Evolutionary conservation across 2,113 vertebrate species (phyloP).

Genomic region (Petroica traversi): DNA sequence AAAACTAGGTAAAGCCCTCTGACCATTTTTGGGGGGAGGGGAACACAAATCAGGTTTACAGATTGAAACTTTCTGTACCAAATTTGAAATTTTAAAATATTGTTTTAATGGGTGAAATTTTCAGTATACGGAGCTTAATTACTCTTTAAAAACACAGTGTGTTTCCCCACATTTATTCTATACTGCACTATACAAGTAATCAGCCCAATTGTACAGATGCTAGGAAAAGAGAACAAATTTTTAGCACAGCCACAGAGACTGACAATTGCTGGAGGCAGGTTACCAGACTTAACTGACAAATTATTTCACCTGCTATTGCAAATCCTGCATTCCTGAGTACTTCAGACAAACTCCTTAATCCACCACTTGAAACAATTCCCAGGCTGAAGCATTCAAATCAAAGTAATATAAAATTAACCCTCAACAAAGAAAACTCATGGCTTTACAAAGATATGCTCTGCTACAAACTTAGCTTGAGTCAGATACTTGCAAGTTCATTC

Average conservation of each 20-base stretch:
- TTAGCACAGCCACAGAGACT: neutral
- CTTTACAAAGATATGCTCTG: neutral
- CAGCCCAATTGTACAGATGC: neutral
- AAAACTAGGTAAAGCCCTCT: neutral
- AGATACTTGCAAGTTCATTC: neutral
- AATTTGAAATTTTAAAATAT: neutral
- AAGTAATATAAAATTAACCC: neutral
- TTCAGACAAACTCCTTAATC: conserved; percentile 45
- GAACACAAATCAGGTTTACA: neutral
- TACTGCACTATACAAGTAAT: neutral
- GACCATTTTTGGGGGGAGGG: neutral
- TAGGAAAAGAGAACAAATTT: neutral
- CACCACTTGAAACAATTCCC: conserved; percentile 39
- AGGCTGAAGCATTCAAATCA: neutral
- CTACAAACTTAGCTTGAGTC: neutral
- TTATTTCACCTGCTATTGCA: conserved; percentile 26
- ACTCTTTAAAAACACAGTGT: neutral
- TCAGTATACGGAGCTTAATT: neutral
- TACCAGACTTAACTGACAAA: conserved; percentile 27
- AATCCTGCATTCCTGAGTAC: conserved; percentile 19
- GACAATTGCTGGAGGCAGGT: neutral
- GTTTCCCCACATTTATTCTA: neutral
- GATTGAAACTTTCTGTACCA: neutral
- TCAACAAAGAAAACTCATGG: neutral
- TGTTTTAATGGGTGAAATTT: neutral